Evolutionary conservation across 2,888 invertebrate species (phyloP).

Genomic region (Cheilosia vulpina): DNA sequence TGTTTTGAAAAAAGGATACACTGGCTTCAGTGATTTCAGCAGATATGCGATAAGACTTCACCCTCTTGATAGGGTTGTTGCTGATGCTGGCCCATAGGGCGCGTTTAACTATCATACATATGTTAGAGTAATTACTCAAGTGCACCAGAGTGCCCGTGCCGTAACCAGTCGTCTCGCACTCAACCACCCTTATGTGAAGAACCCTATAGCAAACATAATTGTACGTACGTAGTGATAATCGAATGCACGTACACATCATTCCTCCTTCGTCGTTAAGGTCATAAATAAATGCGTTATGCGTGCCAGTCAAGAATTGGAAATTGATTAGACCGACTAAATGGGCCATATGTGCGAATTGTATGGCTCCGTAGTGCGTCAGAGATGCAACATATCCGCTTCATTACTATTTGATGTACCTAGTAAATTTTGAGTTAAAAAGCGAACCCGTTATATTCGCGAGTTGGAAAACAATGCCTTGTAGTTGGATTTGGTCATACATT

Average conservation of each 20-base stretch:
- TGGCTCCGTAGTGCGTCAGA: constrained; percentile 25
- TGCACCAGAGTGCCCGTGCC: constrained; percentile 39
- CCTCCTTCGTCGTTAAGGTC: constrained; percentile 26
- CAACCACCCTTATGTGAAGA: constrained; percentile 46
- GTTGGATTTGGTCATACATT: too few species aligned
- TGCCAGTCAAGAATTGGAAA: constrained; percentile 64
- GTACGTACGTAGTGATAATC: constrained; percentile 42
- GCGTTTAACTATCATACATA: constrained; percentile 74
- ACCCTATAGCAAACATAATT: not conserved
- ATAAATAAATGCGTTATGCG: constrained; percentile 54
- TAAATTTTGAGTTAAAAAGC: not conserved
- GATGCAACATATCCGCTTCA: constrained; percentile 23
- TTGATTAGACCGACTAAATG: constrained; percentile 73
- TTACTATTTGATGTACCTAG: constrained; percentile 25
- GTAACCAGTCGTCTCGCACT: constrained; percentile 23
- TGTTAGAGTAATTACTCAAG: constrained; percentile 74
- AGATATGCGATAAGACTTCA: constrained; percentile 13
- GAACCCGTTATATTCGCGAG: too few species aligned
- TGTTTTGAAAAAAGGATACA: constrained; percentile 17
- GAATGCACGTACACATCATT: constrained; percentile 36
- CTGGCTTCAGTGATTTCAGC: constrained; percentile 3
- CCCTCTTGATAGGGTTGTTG: constrained; percentile 19
- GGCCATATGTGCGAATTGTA: constrained; percentile 68
- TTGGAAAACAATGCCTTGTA: too few species aligned
- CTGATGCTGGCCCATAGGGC: constrained; percentile 50